Base-by-base conservation (phyloP, 2,888 invertebrate genomes). In the Cantharis lateralis region DNA sequence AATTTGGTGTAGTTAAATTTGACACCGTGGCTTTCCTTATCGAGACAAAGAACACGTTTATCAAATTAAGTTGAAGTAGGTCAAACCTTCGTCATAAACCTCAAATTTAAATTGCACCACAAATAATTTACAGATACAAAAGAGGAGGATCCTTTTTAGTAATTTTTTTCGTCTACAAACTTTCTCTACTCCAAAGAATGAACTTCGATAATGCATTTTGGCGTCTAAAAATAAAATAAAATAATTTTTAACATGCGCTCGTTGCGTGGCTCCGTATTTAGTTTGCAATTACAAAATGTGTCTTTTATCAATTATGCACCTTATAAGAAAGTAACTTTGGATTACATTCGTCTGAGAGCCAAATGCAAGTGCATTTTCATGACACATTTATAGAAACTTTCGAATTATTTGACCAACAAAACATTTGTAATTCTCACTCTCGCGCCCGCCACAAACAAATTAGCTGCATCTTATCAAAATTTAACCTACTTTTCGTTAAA, bases 371-470 rank as follows among this genome's bases (percentile, higher is more conserved):
- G 78, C 77, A 81, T 80, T 81, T 81, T 78, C 81, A 80, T 80
- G 81, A 81, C 81, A 81, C 79, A 80, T 79, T 81, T 80, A 76
- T 79, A 80, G 81, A 76, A 80, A 82, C 82, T 82, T 82, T 82
- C 82, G 82, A 82, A 81, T 81, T 13, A 81, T 80, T 81, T 79
- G 72, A 71, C 77, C 81, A 80, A 81, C 79, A 70, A 78, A 68
- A 78, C 78, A 64, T 61, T 66, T 64, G 71, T 15, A 62, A 63
- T 63, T 74, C 73, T 63, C 63, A 66, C 63, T 63, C 32, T 32
- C 70, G 32, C 70, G 26, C 62, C 74, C 77, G 24, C 7, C 71
- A 72, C 18, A 75, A 72, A 64, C 75, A 78, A 70, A 78, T 78
- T 32, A 78, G 75, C 75, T 28, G 68, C 68, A 70, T 62, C 62